Base-by-base conservation (phyloP, 2,113 vertebrate genomes). In the Channa maculata region DNA sequence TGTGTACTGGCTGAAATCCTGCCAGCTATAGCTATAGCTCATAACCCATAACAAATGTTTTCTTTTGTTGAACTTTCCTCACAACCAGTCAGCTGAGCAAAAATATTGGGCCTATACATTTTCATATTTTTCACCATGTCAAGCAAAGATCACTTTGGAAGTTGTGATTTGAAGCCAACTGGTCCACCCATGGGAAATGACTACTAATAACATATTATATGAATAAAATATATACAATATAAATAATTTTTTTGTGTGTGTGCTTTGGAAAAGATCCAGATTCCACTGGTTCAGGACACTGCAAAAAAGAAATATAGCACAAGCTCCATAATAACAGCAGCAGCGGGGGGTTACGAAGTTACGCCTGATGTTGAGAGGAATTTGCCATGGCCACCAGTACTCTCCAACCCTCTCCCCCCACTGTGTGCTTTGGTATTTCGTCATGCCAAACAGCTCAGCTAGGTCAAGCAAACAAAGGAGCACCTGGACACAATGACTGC, bases 401-500 rank as follows among this genome's bases (percentile, higher is more conserved):
- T 34, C 10, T n/a, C 46, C 62, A n/a, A 0, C 15, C 13, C 58
- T 15, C 46, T n/a, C 45, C 13, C 37, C 10, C 3, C 8, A 44
- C 61, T 75, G 75, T 83, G 43, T 53, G 48, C 55, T 74, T 4
- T 65, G 43, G 75, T 71, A 33, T 68, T 44, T 66, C 24, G 34
- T 77, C 72, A 82, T 73, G n/a, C 60, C n/a, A 44, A 60, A 63
- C 33, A 39, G 44, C 46, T 45, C 43, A 6, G 24, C 44, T 14
- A 58, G 75, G 75, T 77, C 77, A 61, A 61, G 64, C 79, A 85
- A 91, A 90, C 85, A 90, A 85, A 86, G 70, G 51, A 74, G 67
- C 82, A 90, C 85, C 78, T 87, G 85, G 61, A 77, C 81, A 85
- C 76, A 90, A 89, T 45, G 45, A 77, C 65, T 3, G 50, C 73